Conservation (phyloP, 2,888 invertebrate species). For the Liopterus haemorrhoidalis region DNA sequence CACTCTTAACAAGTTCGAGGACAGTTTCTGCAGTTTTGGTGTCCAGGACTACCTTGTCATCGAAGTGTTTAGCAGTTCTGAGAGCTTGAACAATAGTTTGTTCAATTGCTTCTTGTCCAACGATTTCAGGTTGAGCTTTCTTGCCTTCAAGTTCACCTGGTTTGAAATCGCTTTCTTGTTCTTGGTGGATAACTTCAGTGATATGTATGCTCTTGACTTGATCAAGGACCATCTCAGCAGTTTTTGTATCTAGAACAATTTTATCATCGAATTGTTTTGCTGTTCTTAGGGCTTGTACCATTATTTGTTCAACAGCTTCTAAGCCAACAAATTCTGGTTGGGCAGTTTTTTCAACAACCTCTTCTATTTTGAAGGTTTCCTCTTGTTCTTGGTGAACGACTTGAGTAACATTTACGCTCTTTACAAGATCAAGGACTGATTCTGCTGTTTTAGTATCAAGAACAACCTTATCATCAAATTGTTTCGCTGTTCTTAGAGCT, state of each 20-base stretch:
- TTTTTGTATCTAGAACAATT: slow-evolving; percentile 49
- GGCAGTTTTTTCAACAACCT: slow-evolving; percentile 33
- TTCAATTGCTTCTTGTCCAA: slow-evolving; percentile 41
- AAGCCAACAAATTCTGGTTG: slow-evolving; percentile 41
- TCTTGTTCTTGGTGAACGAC: slow-evolving; percentile 39
- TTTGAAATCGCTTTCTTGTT: slow-evolving; percentile 43
- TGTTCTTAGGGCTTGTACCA: slow-evolving; percentile 42
- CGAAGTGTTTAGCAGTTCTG: neutral
- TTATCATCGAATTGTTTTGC: slow-evolving; percentile 45
- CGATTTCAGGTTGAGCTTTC: slow-evolving; percentile 39
- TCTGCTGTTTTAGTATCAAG: slow-evolving; percentile 37
- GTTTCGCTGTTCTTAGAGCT: slow-evolving; percentile 42
- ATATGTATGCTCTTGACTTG: slow-evolving; percentile 54
- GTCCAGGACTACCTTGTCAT: neutral
- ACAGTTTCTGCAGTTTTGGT: too few species aligned
- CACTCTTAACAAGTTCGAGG: too few species aligned
- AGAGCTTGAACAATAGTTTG: slow-evolving; percentile 25
- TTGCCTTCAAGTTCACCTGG: slow-evolving; percentile 29
- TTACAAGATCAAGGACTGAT: slow-evolving; percentile 26
- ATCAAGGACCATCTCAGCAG: slow-evolving; percentile 49
- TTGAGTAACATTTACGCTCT: slow-evolving; percentile 39
- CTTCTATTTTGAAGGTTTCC: slow-evolving; percentile 30
- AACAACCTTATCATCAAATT: slow-evolving; percentile 35
- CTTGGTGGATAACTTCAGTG: slow-evolving; percentile 48
- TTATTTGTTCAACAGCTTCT: slow-evolving; percentile 44